Evolutionary conservation across 2,797 vertebrate species (phyloP).

Genomic region (Alosa sapidissima): DNA sequence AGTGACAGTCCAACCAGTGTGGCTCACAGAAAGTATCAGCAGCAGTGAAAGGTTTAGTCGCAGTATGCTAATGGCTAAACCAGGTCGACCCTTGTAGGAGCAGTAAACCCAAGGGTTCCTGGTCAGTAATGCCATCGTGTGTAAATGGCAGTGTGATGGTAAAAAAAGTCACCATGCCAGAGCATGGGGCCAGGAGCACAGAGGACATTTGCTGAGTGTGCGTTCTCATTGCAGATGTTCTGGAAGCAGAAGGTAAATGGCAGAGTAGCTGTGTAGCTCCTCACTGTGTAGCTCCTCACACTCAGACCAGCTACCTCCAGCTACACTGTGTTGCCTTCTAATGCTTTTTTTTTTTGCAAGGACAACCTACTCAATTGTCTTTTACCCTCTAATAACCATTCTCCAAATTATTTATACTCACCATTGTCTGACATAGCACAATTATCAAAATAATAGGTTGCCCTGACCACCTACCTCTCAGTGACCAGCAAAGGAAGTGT

Average conservation of each 20-base stretch:
- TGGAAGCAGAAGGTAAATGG: neutral
- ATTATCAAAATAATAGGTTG: neutral
- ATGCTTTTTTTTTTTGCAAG: neutral
- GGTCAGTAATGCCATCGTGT: neutral
- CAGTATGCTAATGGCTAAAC: neutral
- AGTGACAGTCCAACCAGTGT: neutral
- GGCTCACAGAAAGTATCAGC: neutral
- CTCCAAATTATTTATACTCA: neutral
- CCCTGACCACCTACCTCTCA: neutral
- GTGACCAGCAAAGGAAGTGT: neutral
- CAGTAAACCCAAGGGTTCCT: neutral
- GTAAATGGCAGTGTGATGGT: neutral
- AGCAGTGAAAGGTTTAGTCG: neutral
- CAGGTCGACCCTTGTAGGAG: neutral
- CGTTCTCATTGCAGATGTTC: neutral
- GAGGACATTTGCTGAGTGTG: neutral
- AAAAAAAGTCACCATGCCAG: neutral
- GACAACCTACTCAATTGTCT: neutral
- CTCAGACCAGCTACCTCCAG: neutral
- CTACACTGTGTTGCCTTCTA: neutral
- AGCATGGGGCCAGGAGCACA: neutral
- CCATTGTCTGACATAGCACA: neutral
- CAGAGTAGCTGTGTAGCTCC: too few species aligned
- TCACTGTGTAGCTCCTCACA: neutral
- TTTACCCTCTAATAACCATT: neutral